A percentile compares a stretch with the other conserved stretches of the same genome.
Evolutionary conservation across 2,888 invertebrate species (phyloP).

Genomic region (Nebria salina): DNA sequence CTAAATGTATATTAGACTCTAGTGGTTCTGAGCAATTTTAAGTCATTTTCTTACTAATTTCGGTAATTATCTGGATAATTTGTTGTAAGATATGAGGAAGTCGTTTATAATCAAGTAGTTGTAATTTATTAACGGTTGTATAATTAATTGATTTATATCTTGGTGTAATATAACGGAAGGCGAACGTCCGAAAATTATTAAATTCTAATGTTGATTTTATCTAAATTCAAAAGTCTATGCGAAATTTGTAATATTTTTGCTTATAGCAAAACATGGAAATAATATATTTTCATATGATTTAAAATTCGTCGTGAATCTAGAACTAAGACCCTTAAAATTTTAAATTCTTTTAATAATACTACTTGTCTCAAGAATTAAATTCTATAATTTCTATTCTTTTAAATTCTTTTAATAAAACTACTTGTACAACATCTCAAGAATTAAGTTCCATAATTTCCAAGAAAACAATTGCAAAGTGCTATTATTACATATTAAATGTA

Average conservation of each 20-base stretch:
- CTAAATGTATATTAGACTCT: background rate
- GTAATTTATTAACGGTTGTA: conserved; percentile 27
- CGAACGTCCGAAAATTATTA: background rate
- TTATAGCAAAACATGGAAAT: too few relatives aligned
- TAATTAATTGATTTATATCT: conserved; percentile 36
- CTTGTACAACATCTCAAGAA: too few relatives aligned
- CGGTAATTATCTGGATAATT: conserved; percentile 2
- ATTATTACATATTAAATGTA: too few relatives aligned
- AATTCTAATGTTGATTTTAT: background rate
- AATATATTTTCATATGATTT: too few relatives aligned
- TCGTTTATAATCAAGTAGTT: conserved; percentile 15
- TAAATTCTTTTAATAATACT: too few relatives aligned
- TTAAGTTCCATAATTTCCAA: too few relatives aligned
- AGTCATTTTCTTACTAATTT: conserved; percentile 25
- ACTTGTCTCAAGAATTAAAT: too few relatives aligned
- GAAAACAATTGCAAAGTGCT: too few relatives aligned
- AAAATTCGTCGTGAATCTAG: too few relatives aligned
- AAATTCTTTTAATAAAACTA: too few relatives aligned
- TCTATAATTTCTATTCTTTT: too few relatives aligned
- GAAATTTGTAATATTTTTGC: background rate
- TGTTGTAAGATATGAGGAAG: conserved; percentile 19
- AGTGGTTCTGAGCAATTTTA: background rate
- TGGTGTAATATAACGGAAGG: conserved; percentile 33
- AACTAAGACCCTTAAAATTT: too few relatives aligned
- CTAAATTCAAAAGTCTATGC: background rate